Conservation (phyloP, 2,797 vertebrate genomes). For the Rallus crepitans region DNA sequence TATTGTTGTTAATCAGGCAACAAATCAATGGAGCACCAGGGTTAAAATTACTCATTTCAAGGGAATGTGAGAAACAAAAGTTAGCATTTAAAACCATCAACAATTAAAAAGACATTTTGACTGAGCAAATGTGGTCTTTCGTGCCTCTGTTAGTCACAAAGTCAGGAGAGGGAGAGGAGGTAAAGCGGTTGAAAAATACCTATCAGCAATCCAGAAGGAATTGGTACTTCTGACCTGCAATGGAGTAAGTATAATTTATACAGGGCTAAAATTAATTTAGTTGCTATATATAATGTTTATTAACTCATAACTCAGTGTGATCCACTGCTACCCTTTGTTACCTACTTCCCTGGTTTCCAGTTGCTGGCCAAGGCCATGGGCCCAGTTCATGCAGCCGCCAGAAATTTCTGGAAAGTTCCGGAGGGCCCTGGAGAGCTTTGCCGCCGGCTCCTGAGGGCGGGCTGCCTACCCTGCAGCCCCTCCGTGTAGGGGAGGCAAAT, state of each 20-base stretch:
- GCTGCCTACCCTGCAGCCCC: no score
- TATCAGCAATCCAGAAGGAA: background rate
- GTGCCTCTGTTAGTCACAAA: background rate
- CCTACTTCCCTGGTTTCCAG: background rate
- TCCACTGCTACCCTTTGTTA: background rate
- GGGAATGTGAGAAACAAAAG: background rate
- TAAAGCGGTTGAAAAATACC: background rate
- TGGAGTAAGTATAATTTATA: background rate
- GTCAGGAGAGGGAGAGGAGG: background rate
- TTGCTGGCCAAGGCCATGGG: background rate
- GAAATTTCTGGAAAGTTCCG: background rate
- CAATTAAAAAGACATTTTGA: background rate
- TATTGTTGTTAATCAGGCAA: background rate
- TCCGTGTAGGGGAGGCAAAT: background rate
- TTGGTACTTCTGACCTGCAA: background rate
- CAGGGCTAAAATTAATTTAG: background rate
- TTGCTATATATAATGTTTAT: background rate
- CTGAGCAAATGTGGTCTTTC: background rate
- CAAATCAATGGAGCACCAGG: background rate
- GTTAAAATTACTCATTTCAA: background rate
- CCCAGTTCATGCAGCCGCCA: background rate
- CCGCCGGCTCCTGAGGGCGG: background rate
- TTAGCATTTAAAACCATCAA: background rate
- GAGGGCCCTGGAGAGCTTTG: background rate
- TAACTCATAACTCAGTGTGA: background rate